Base-by-base conservation (phyloP, 2,797 vertebrate species). In the Helarctos malayanus region DNA sequence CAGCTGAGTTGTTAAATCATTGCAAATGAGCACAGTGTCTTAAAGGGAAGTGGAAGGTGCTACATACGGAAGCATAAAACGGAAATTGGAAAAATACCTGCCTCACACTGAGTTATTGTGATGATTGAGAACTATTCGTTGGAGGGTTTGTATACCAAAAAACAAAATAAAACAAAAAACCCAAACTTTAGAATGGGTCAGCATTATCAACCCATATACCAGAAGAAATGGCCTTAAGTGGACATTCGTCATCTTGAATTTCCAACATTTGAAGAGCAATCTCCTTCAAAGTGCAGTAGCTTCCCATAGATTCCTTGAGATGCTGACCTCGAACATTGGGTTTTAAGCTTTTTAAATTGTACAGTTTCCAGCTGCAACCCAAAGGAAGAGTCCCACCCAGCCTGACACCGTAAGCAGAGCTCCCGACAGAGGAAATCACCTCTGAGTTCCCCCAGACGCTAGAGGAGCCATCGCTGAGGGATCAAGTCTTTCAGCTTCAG, bases 1-100 rank as follows among this genome's bases (percentile, higher is more conserved):
- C 29, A 68, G 79, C 45, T 79, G 84, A 95, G 47, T 68, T 88
- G 86, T 94, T 96, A 91, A 94, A 97, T 93, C 89, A 97, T 93
- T 87, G 78, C 29, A 93, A 83, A 59, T 75, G 35, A 94, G 68
- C 9, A 76, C 76, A 83, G 59, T 82, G 23, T 92, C 96, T 73
- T 91, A 63, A 90, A 81, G 78, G 71, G 68, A 96, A 87, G 71
- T 94, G 91, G 11, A 57, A 89, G 95, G 41, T 79, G 69, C 52
- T 68, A 45, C 80, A 81, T 68, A 45, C 80, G 81, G 79, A 84
- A 95, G 80, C 86, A 88, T 95, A 83, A 94, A 95, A 87, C 57
- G 13, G 68, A 75, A 84, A 94, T 18, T 96, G 61, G 91, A 95
- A 97, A 97, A 94, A 91, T 41, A 71, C 54, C 56, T 88, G 41